Evolutionary conservation across 2,113 vertebrate species (phyloP), one percentile per base, ranked within the genome.

Genomic region (Triplophysa dalaica): DNA sequence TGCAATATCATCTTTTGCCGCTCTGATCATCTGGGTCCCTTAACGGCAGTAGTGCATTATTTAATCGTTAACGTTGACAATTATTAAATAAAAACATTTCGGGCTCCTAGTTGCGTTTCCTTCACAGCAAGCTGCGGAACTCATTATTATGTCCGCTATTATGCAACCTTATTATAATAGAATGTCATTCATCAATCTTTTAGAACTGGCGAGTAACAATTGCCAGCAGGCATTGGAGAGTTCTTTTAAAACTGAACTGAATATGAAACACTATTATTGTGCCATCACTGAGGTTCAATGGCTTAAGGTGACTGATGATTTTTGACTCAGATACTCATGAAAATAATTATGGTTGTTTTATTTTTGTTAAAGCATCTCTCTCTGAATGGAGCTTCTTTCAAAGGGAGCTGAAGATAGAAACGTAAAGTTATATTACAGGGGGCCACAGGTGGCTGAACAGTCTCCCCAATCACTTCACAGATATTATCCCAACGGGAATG

Each of bases 391-490:
- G 16, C 43, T 29, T 5, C 11, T 64, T 13, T 58, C 12, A 29
- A 2, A 54, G 43, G 19, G 52, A 38, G 60, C 19, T n/a, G 60
- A 78, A 65, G 58, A 33, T 19, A 17, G 10, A 17, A 56, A 43
- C 21, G 43, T 9, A 22, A 50, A 67, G 45, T 24, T 54, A 45
- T 21, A 75, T 61, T 70, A 11, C 78, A 66, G 76, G n/a, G 88
- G 85, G 91, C 86, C 91, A 87, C 91, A 92, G 92, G 90, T 92
- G 92, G 87, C 72, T 13, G 85, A 81, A 68, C 79, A 75, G 85
- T 83, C n/a, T 86, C 45, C 54, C 83, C 89, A 91, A 92, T 93
- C 90, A 92, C 86, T 85, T 80, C 61, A 81, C 66, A 83, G 84
- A 92, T 89, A 87, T 81, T 80, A 88, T 81, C n/a, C 68, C 84